phyloP scores from a whole-genome alignment of 2,113 vertebrate species.

The Alectura lathami region DNA sequence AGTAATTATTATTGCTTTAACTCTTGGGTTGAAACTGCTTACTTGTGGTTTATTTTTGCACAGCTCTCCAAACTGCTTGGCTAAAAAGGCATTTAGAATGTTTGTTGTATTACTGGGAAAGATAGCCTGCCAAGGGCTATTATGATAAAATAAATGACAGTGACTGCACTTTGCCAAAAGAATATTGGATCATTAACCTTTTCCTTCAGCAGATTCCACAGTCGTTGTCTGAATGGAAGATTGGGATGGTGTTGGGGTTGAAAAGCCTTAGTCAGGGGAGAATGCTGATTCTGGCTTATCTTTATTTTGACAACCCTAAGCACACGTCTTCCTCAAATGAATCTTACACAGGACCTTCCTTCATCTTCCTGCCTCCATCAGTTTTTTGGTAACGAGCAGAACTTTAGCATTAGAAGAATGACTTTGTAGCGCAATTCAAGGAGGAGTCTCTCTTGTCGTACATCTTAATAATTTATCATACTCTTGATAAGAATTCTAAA shows the following conservation, averaged over 20 bases:
- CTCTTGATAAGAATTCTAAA: conserved; percentile 37
- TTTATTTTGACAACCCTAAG: neutral
- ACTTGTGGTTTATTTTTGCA: conserved; percentile 35
- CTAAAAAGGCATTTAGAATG: conserved; percentile 39
- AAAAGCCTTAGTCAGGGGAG: neutral
- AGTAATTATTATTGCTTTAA: conserved; percentile 27
- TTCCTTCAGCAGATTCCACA: conserved; percentile 3
- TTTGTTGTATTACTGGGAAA: conserved; percentile 30
- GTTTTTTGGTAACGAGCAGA: neutral
- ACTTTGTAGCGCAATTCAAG: conserved; percentile 33
- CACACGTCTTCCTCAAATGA: neutral
- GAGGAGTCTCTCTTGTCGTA: conserved; percentile 30
- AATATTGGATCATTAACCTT: conserved; percentile 25
- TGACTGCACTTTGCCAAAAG: conserved; percentile 3
- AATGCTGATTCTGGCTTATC: no score
- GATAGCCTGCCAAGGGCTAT: conserved; percentile 42
- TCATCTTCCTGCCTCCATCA: neutral
- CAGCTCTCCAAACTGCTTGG: neutral
- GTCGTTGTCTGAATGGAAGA: neutral
- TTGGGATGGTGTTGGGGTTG: neutral
- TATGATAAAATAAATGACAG: conserved; percentile 47
- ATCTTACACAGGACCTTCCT: neutral
- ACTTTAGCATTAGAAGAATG: neutral
- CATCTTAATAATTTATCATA: conserved; percentile 53
- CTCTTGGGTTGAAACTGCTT: conserved; percentile 1